phyloP scores from a whole-genome alignment of 2,888 invertebrate species.

The Torymus tubicola region DNA sequence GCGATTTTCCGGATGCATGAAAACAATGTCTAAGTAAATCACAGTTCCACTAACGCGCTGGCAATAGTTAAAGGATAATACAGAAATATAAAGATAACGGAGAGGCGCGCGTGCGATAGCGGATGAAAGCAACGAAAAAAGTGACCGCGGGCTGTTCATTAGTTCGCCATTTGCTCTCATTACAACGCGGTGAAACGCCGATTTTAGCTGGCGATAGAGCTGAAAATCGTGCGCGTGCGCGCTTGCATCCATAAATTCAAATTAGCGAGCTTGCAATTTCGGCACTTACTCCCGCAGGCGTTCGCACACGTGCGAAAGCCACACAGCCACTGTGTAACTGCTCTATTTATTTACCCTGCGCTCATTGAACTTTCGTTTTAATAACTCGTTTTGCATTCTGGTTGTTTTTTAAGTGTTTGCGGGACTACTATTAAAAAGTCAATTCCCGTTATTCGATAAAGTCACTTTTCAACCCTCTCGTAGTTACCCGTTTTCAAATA shows the following conservation, averaged over 20 bases:
- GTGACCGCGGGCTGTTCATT: constrained; percentile 39
- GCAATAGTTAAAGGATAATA: neutral
- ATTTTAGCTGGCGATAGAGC: constrained; percentile 42
- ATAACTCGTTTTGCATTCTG: constrained; percentile 20
- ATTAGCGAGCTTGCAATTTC: constrained; percentile 52
- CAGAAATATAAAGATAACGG: constrained; percentile 27
- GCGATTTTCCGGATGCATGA: neutral
- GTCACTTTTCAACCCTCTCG: too few species aligned
- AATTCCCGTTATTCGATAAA: too few species aligned
- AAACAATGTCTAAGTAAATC: too few species aligned
- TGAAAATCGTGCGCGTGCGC: constrained; percentile 42
- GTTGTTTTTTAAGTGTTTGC: too few species aligned
- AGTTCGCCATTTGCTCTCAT: constrained; percentile 50
- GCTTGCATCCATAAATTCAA: constrained; percentile 50
- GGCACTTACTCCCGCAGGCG: constrained; percentile 25
- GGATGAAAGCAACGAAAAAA: constrained; percentile 46
- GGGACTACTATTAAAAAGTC: neutral
- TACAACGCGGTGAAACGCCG: constrained; percentile 37
- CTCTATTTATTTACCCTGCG: constrained; percentile 42
- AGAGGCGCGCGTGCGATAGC: neutral
- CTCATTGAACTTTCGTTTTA: constrained; percentile 38
- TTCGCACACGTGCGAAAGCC: constrained; percentile 18
- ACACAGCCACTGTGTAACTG: constrained; percentile 29
- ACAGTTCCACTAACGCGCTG: too few species aligned
- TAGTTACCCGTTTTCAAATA: neutral